Evolutionary conservation across 2,113 vertebrate genomes (phyloP), one percentile per base, ranked within the genome.

Genomic region (Neolamprologus devosi): DNA sequence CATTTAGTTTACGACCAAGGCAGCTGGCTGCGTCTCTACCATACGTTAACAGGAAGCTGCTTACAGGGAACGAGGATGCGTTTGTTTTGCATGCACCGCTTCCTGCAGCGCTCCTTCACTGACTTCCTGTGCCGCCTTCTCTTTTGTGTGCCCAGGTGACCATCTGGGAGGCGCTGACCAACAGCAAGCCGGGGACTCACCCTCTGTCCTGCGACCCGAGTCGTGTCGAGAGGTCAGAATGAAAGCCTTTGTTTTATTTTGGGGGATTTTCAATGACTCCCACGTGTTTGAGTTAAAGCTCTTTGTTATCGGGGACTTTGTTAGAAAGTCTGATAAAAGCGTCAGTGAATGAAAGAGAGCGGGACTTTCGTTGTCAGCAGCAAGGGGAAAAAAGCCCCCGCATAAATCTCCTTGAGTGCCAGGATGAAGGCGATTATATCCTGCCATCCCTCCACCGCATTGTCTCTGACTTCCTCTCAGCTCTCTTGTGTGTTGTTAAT

Each of bases 151-250:
- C 28, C n/a, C 30, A 99, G 98, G 98, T 99, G 87, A 99, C 98
- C 70, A 99, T 99, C 93, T 99, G 98, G 98, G 98, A 99, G 93
- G 98, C 98, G 0, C 94, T 99, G 94, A 99, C 98, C 91, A 99
- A 99, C 93, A 99, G 98, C 97, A 99, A 99, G 87, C 98, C 98
- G 0, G 98, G 98, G 91, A 96, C 97, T 3, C 97, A 97, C 92
- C 96, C 97, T 17, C 94, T 97, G 91, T 96, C 98, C 58, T 97
- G 95, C 47, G 98, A 99, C 87, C 94, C 97, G 5, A 97, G 97
- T 88, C 97, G 95, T 16, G 93, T 97, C 89, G 97, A 99, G 95
- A 98, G 98, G 98, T 99, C 85, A 94, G 93, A 35, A 35, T 4
- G 10, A 30, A 47, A 7, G 19, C 10, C 23, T 12, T 37, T 51